Evolutionary conservation across 1,140 invertebrate species (phyloP).

Genomic region (Sinella curviseta): DNA sequence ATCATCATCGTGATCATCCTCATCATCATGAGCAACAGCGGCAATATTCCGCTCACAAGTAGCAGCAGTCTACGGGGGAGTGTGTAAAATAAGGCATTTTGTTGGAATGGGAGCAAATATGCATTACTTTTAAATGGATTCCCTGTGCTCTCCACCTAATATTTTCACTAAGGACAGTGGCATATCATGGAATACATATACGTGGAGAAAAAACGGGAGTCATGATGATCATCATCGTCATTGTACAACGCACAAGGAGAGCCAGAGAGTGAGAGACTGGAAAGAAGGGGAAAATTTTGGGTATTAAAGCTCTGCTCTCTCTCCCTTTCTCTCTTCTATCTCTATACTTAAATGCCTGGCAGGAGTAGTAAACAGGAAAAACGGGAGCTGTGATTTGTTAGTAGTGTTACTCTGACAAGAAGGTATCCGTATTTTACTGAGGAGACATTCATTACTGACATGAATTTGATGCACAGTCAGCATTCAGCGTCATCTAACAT

Average conservation of each 20-base stretch:
- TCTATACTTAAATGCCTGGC: neutral
- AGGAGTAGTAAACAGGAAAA: neutral
- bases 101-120: conserved; percentile 1
- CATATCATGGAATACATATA: neutral
- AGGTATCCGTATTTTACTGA: conserved; percentile 23
- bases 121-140: conserved; percentile 16
- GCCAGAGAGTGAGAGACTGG: neutral
- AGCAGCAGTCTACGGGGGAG: neutral
- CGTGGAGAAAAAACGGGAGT: neutral
- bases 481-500: neutral
- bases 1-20: neutral
- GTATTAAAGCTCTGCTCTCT: neutral
- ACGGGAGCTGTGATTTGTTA: conserved; percentile 3
- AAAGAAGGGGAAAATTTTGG: neutral
- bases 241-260: neutral
- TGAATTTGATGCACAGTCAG: conserved; percentile 24
- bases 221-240: neutral
- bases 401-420: conserved; percentile 19
- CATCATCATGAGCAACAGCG: neutral
- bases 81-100: conserved; percentile 19
- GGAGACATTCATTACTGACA: conserved; percentile 26
- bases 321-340: neutral
- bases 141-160: neutral
- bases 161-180: neutral
- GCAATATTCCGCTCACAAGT: neutral